Percentiles rank a stretch among this genome's conserved stretches.
Conservation (phyloP, 1,140 invertebrate species). For the Leptopilina clavipes region DNA sequence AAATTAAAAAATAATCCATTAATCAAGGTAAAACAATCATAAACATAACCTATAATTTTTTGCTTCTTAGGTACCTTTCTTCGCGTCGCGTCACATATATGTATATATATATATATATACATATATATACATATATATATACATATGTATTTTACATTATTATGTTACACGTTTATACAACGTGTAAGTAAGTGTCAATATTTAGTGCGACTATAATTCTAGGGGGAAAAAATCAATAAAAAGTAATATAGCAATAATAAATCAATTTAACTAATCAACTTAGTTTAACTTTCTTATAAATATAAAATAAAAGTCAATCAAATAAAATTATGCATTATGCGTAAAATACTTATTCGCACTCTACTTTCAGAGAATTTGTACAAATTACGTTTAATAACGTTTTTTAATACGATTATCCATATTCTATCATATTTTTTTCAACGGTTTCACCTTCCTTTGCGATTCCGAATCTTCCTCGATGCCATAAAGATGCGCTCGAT, state of each 20-base stretch:
- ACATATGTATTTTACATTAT: constrained; percentile 26
- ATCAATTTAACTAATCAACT: not conserved
- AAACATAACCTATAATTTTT: too few relatives aligned
- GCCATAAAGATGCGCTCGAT: constrained; percentile 75
- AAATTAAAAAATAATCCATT: too few relatives aligned
- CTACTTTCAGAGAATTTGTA: constrained; percentile 38
- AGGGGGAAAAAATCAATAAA: not conserved
- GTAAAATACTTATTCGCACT: constrained; percentile 43
- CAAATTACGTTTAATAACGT: constrained; percentile 36
- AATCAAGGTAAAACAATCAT: too few relatives aligned
- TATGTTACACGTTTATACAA: not conserved
- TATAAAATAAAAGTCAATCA: constrained; percentile 16
- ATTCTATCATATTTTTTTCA: constrained; percentile 57
- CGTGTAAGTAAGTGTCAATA: not conserved
- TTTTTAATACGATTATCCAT: constrained; percentile 26
- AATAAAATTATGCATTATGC: constrained; percentile 12
- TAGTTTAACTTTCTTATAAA: not conserved
- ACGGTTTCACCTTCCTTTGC: constrained; percentile 69
- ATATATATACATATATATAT: too few relatives aligned
- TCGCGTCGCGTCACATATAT: too few relatives aligned
- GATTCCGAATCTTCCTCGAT: constrained; percentile 65
- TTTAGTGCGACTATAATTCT: not conserved
- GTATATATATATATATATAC: too few relatives aligned
- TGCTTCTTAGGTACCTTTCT: too few relatives aligned
- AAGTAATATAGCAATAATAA: not conserved